Base-by-base conservation (phyloP, 1,140 invertebrate genomes). In the Drosophila neocordata region DNA sequence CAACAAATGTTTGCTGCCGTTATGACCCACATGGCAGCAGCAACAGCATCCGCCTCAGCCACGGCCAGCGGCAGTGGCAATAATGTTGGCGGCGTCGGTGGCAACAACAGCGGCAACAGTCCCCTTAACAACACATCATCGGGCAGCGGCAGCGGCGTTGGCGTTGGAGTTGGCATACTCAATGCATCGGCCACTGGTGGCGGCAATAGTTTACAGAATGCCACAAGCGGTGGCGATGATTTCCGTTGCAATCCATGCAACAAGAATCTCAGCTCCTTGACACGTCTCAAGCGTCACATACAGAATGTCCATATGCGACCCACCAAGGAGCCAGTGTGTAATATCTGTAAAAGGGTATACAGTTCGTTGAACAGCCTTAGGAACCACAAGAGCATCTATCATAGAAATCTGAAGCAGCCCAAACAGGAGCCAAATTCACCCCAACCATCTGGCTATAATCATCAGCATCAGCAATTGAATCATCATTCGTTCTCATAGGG, bases 331-430 rank as follows among this genome's bases (percentile, higher is more conserved):
- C 95, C 95, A 75, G 95, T 96, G 89, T 97, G 96, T 94, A 96
- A 96, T 93, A 96, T 96, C 92, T 97, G 96, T 93, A 96, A 96
- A 92, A 94, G 96, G 87, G 95, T 96, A 78, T 97, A 97, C 93
- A 96, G 96, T 93, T 96, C 96, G 91, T 94, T 97, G 85, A 97
- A 96, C 93, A 96, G 95, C 90, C 94, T 97, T 73, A 93, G 96
- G 85, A 96, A 96, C 93, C 96, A 97, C 94, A 97, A 96, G 94
- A 96, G 96, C 92, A 96, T 96, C 93, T 96, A 96, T 92, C 96
- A 97, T 93, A 94, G 95, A 90, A 93, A 93, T 83, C 92, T 93
- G 38, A 95, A 95, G 91, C 93, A 94, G 91, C 93, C 93, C 12
- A 92, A 92, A 44, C 90, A 91, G 59, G 91, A 92, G 65, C 71